phyloP scores from a whole-genome alignment of 2,797 vertebrate species.

The Enteromius trimaculatus region DNA sequence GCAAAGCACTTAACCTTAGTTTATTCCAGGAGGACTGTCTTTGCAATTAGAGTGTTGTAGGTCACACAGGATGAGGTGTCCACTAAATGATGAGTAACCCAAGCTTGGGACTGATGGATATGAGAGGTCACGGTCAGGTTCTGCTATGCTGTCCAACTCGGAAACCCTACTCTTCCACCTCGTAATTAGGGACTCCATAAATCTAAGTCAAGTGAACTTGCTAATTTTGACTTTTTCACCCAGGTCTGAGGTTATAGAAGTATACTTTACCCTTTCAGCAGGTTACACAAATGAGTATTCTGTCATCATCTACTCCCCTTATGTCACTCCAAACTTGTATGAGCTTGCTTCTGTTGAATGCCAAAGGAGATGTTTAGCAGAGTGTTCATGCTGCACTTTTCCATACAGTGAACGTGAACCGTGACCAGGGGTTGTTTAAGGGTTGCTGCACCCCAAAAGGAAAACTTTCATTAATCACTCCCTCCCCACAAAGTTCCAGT shows the following conservation, averaged over 20 bases:
- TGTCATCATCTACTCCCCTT: not conserved
- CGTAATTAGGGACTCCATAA: slow-evolving; percentile 17
- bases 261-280: not conserved
- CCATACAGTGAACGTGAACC: not conserved
- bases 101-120: slow-evolving; percentile 42
- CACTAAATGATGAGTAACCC: slow-evolving; percentile 17
- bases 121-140: slow-evolving; percentile 50
- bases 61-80: slow-evolving; percentile 32
- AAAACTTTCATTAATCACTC: too few relatives aligned
- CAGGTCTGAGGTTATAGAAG: not conserved
- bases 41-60: slow-evolving; percentile 23
- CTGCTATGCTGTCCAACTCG: slow-evolving; percentile 20
- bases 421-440: not conserved
- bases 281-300: not conserved
- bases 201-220: not conserved
- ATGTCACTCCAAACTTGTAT: not conserved
- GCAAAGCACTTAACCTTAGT: slow-evolving; percentile 31
- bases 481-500: too few relatives aligned
- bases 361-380: slow-evolving; percentile 1
- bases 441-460: too few relatives aligned
- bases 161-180: slow-evolving; percentile 44
- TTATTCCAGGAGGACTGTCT: slow-evolving; percentile 25
- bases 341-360: not conserved
- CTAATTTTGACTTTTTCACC: slow-evolving; percentile 11
- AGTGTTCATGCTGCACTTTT: not conserved